Conservation (phyloP, 2,797 vertebrate species). For the Anas bernieri region DNA sequence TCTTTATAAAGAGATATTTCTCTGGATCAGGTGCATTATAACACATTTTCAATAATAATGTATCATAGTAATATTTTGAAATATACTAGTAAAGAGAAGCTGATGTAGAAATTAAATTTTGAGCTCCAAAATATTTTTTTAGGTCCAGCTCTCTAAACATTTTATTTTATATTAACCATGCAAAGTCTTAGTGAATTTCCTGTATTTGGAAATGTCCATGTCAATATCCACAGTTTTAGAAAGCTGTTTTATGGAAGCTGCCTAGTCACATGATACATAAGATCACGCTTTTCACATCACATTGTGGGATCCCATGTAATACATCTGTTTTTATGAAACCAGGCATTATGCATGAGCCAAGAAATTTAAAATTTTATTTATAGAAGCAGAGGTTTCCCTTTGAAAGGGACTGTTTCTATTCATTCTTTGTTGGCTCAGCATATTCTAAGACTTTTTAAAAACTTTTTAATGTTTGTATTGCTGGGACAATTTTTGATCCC, state of each 20-base stretch:
- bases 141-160: not conserved
- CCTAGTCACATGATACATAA: not conserved
- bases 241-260: not conserved
- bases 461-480: not conserved
- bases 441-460: not conserved
- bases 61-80: not conserved
- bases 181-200: not conserved
- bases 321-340: not conserved
- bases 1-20: not conserved
- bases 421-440: not conserved
- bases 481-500: not conserved
- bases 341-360: not conserved
- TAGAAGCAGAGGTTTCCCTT: not conserved
- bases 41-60: not conserved
- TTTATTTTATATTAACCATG: not conserved
- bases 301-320: not conserved
- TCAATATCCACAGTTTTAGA: not conserved
- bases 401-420: not conserved
- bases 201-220: not conserved
- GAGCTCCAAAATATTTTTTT: not conserved
- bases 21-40: not conserved
- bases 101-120: not conserved
- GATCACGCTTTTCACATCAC: not conserved
- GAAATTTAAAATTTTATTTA: not conserved
- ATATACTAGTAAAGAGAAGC: not conserved